These are phyloP conservation scores for Habroteleia sp. DNA, from an alignment of 2,888 invertebrate genomes.

Conservation along the genomic window DNA sequence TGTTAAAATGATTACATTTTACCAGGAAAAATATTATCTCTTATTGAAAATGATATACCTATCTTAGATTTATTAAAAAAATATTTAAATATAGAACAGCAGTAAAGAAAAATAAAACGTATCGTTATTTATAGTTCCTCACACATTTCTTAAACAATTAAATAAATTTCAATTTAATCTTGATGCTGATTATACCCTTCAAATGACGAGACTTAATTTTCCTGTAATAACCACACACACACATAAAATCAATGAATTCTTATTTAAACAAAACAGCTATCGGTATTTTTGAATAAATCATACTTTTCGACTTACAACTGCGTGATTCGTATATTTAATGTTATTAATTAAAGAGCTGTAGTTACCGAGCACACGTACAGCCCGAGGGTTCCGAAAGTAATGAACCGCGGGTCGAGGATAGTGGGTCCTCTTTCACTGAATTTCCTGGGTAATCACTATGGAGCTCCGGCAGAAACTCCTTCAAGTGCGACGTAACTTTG, in stretches of 20 bases:
- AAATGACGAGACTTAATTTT: no score
- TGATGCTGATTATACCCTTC: no score
- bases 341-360: slow-evolving; percentile 55
- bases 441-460: slow-evolving; percentile 49
- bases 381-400: slow-evolving; percentile 46
- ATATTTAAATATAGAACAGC: no score
- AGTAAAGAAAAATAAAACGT: no score
- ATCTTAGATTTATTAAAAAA: no score
- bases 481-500: slow-evolving; percentile 44
- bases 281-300: slow-evolving; percentile 40
- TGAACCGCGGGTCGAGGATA: slow-evolving; percentile 47
- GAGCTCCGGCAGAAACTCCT: slow-evolving; percentile 36
- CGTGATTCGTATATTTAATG: slow-evolving; percentile 46
- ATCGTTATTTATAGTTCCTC: no score
- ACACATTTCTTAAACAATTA: no score
- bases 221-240: no score
- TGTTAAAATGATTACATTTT: no score
- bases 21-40: no score
- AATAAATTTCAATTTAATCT: no score
- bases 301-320: slow-evolving; percentile 45
- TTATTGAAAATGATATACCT: no score
- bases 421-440: slow-evolving; percentile 55
- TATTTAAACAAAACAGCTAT: slow-evolving; percentile 4
- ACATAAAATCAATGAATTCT: slow-evolving; percentile 18
- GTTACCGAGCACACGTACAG: slow-evolving; percentile 36